These are phyloP conservation scores for Cheilosia variabilis DNA, from an alignment of 2,888 invertebrate species.

Conservation along the genomic window DNA sequence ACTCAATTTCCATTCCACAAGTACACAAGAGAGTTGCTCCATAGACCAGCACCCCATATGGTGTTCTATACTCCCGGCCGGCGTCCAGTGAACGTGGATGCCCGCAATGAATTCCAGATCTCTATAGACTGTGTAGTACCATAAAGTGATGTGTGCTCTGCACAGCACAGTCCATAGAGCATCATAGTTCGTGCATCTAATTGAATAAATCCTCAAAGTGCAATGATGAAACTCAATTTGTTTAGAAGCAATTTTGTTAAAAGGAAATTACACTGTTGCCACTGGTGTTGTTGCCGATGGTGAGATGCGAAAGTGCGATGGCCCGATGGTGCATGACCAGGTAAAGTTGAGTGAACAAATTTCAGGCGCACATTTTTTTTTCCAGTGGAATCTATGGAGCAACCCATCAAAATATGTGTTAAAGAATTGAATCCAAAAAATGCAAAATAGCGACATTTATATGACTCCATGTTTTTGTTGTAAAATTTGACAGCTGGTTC, in stretches of 20 bases:
- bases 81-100: conserved; percentile 20
- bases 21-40: conserved; percentile 14
- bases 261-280: conserved; percentile 46
- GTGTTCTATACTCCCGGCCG: background rate
- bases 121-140: conserved; percentile 49
- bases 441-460: no score
- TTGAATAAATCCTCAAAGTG: conserved; percentile 67
- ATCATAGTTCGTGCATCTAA: conserved; percentile 54
- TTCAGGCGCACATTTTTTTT: no score
- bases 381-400: no score
- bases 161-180: conserved; percentile 28
- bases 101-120: conserved; percentile 28
- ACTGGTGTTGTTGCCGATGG: conserved; percentile 11
- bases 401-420: no score
- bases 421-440: no score
- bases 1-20: conserved; percentile 64
- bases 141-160: conserved; percentile 35
- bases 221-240: conserved; percentile 68
- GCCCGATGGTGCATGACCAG: no score
- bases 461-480: no score
- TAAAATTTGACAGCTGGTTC: no score
- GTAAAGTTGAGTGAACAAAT: no score
- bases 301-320: background rate
- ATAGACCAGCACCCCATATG: conserved; percentile 33
- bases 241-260: conserved; percentile 66